A percentile compares a stretch with the other conserved stretches of the same genome.
Evolutionary conservation across 2,797 vertebrate genomes (phyloP).

Genomic region (Microcaecilia unicolor): DNA sequence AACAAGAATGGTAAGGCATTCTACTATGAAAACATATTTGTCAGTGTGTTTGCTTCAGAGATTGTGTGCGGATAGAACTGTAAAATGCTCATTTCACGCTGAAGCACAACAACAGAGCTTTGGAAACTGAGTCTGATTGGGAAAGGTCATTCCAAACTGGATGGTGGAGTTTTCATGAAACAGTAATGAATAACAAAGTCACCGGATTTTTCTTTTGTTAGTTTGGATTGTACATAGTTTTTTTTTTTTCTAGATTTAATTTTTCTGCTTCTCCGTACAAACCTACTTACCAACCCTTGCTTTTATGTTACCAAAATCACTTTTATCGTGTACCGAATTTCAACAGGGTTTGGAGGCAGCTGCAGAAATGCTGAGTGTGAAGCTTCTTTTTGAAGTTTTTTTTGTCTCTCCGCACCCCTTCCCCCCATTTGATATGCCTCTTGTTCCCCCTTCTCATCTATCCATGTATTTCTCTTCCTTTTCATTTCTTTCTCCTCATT

Average conservation of each 20-base stretch:
- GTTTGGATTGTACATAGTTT: constrained; percentile 1
- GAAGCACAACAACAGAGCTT: constrained; percentile 10
- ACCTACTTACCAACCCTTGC: constrained; percentile 21
- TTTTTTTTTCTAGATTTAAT: no score
- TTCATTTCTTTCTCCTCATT: constrained; percentile 15
- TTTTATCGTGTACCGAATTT: constrained; percentile 32
- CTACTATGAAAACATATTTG: constrained; percentile 9
- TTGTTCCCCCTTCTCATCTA: background rate
- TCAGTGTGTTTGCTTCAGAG: constrained; percentile 7
- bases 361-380: background rate
- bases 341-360: background rate
- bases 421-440: no score
- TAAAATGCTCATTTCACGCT: constrained; percentile 21
- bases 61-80: constrained; percentile 3
- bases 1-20: background rate
- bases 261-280: constrained; percentile 33
- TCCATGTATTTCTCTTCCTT: constrained; percentile 17
- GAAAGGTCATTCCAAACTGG: constrained; percentile 41
- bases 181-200: constrained; percentile 17
- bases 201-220: constrained; percentile 3
- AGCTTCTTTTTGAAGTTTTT: background rate
- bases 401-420: background rate
- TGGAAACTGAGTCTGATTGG: constrained; percentile 35
- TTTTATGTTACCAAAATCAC: constrained; percentile 38
- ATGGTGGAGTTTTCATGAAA: constrained; percentile 17